Conservation (phyloP, 2,888 invertebrate genomes). For the Argyresthia goedartella region DNA sequence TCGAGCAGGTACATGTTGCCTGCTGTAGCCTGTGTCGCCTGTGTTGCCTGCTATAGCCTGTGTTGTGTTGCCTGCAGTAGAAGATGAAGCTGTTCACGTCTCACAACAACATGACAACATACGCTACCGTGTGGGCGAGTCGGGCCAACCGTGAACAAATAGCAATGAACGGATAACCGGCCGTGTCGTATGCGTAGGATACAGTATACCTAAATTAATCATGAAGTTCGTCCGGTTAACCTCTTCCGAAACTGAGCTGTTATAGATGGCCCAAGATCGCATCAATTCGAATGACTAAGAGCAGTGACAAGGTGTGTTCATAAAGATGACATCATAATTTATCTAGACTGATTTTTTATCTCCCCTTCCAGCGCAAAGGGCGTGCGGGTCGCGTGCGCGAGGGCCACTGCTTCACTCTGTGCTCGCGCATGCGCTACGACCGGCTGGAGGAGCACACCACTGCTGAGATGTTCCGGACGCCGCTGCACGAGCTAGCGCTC, state of each 20-base stretch:
- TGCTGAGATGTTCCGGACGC: slow-evolving; percentile 98
- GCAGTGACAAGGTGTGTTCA: no score
- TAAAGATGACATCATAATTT: no score
- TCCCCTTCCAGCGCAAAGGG: slow-evolving; percentile 76
- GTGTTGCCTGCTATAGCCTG: slow-evolving; percentile 57
- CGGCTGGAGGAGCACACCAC: slow-evolving; percentile 90
- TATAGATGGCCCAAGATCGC: no score
- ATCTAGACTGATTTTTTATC: no score
- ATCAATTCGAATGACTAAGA: no score
- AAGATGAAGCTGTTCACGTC: slow-evolving; percentile 91
- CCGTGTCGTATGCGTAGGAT: slow-evolving; percentile 31
- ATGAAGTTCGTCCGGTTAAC: no score
- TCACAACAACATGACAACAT: slow-evolving; percentile 98
- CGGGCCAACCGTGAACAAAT: slow-evolving; percentile 96
- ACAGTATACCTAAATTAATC: no score
- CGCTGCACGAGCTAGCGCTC: slow-evolving; percentile 93
- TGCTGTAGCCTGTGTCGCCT: no score
- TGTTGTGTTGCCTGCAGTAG: slow-evolving; percentile 68
- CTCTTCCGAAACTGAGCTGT: no score
- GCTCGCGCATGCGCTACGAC: slow-evolving; percentile 80
- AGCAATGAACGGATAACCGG: no score
- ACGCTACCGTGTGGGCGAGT: slow-evolving; percentile 97
- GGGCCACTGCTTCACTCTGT: slow-evolving; percentile 95
- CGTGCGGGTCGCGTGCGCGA: slow-evolving; percentile 95
- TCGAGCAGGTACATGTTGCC: slow-evolving; percentile 78